Base-by-base conservation (phyloP, 2,797 vertebrate species). In the Cuniculus paca region DNA sequence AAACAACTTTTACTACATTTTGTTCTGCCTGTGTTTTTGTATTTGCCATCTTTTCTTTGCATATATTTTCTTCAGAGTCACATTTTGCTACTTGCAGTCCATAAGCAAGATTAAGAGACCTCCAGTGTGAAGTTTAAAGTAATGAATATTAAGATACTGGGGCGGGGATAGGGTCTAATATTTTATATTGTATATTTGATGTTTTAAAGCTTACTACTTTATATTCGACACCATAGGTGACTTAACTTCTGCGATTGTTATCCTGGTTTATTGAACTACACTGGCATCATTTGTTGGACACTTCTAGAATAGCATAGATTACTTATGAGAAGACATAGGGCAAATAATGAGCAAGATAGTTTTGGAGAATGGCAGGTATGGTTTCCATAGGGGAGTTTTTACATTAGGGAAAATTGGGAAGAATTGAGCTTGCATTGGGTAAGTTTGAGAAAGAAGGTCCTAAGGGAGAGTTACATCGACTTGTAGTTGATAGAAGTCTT, bases 341-440 rank as follows among this genome's bases (percentile, higher is more conserved):
- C 81, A 39, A 83, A 65, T 74, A 92, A 50, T 9, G 24, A 94
- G 11, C 42, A 95, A 90, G 60, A 26, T 86, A 39, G 42, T 45
- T 95, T 92, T 95, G 45, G 70, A 94, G 50, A 89, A 70, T 75
- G 70, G 24, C 28, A 95, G 88, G 79, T 56, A 17, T 92, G 36
- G 72, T 95, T 97, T 91, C 80, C 90, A 68, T 5, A 88, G 11
- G 79, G 1, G 24, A 87, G 50, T 88, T 31, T 85, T 95, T 82
- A 2, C 85, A n/a, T 86, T 82, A 80, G 36, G 39, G 28, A 75
- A 88, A 81, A 56, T 60, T 88, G 77, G 70, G 65, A 61, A 74
- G 54, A 75, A 79, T 2, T 89, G 84, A 86, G 4, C 91, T 88
- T 89, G 70, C 36, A 54, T 78, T 88, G 45, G 22, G 4, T 65